phyloP scores from a whole-genome alignment of 2,888 invertebrate species.

The Oconnorella tubifera region DNA sequence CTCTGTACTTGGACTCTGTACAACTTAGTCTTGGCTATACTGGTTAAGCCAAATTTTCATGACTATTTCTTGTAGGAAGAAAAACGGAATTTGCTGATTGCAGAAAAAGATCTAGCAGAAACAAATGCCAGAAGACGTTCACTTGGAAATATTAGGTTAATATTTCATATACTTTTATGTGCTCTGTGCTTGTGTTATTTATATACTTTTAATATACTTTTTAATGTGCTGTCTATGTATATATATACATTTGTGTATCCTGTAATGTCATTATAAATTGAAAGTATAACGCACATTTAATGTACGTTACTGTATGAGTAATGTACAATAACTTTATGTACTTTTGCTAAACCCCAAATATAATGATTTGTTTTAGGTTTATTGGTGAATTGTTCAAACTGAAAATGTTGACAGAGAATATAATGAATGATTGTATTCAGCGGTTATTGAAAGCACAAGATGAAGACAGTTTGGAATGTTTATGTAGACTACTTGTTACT shows the following conservation, averaged over 20 bases:
- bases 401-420: constrained; percentile 79
- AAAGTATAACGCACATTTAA: too few species aligned
- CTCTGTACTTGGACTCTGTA: too few species aligned
- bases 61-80: constrained; percentile 26
- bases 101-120: constrained; percentile 25
- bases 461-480: constrained; percentile 87
- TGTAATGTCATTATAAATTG: too few species aligned
- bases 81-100: constrained; percentile 26
- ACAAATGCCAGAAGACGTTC: constrained; percentile 31
- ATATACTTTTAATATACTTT: not conserved
- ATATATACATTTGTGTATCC: too few species aligned
- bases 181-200: not conserved
- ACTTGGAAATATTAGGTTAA: constrained; percentile 37
- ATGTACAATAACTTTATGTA: too few species aligned
- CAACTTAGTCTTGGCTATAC: too few species aligned
- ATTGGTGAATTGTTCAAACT: constrained; percentile 87
- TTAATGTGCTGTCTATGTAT: too few species aligned
- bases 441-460: constrained; percentile 70
- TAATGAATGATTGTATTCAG: constrained; percentile 81
- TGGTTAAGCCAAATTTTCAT: too few species aligned
- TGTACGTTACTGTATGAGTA: too few species aligned
- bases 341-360: too few species aligned
- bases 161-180: too few species aligned
- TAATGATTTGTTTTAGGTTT: constrained; percentile 63
- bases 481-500: constrained; percentile 85